Base-by-base conservation (phyloP, 2,888 invertebrate genomes). In the Dyspetes luteomarginatus region DNA sequence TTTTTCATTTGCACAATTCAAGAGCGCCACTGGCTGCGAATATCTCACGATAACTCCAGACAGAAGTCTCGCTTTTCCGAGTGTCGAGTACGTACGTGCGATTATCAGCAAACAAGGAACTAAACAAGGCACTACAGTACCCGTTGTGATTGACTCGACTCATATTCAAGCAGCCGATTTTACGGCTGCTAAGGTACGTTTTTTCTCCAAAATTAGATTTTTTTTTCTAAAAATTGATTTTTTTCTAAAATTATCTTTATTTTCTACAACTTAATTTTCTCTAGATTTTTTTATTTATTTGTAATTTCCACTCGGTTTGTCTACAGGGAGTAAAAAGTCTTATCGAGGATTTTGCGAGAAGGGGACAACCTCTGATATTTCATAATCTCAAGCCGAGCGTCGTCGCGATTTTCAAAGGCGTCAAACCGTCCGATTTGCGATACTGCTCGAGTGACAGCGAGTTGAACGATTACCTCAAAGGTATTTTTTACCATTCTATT, bases 61-160 rank as follows among this genome's bases (percentile, higher is more conserved):
- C 85, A 92, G 95, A 84, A 95, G 94, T 87, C 91, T 95, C 26
- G 93, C 93, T 1, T 95, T 95, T 88, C 95, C 95, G 15, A 94
- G 95, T 4, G 94, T 95, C 3, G 95, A 95, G 82, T 95, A 95
- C 86, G 94, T 95, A 1, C 92, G 94, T 72, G 93, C 94, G 88
- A 94, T 96, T 82, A 95, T 98, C 78, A 94, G 95, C 88, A 97
- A 97, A 92, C 96, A 95, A 15, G 95, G 94, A 17, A 92, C 93
- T 7, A 93, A 94, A 84, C 93, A 93, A 74, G 94, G 94, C n/a
- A 93, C 92, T 79, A 93, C 84, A 67, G 93, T 93, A 55, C 94
- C 94, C 0, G 94, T 95, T 58, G 94, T 95, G 17, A 93, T 95
- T 65, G 94, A 95, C 89, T 94, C 94, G 45, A 93, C 93, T 78